Evolutionary conservation across 2,888 invertebrate species (phyloP).

Genomic region (Eilema sororculum): DNA sequence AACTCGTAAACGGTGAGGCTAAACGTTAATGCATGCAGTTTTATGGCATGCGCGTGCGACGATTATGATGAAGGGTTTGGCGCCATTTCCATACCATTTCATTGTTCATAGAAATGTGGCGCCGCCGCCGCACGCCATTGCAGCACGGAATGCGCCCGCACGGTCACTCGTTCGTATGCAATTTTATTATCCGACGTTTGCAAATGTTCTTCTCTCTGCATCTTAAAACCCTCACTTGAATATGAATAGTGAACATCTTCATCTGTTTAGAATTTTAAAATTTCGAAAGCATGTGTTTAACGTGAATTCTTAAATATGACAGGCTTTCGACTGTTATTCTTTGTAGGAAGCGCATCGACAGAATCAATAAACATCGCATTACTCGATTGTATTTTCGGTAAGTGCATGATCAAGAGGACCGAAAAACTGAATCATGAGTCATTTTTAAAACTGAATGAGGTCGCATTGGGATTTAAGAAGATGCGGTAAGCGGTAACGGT

Average conservation of each 20-base stretch:
- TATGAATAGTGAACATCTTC: constrained; percentile 67
- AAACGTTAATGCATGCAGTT: constrained; percentile 63
- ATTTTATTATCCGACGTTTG: constrained; percentile 79
- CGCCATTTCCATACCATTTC: constrained; percentile 81
- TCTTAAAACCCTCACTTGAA: constrained; percentile 65
- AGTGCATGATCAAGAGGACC: constrained; percentile 68
- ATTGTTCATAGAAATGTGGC: constrained; percentile 85
- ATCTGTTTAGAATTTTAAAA: constrained; percentile 73
- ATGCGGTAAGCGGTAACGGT: constrained; percentile 57
- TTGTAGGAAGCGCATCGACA: constrained; percentile 65
- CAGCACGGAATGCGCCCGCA: constrained; percentile 10
- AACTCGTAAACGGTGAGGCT: constrained; percentile 61
- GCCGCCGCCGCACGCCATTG: constrained; percentile 56
- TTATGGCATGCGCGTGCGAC: constrained; percentile 72
- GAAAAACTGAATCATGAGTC: constrained; percentile 65
- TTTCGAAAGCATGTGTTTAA: constrained; percentile 67
- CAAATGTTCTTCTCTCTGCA: constrained; percentile 72
- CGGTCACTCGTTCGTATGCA: constrained; percentile 75
- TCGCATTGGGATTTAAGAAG: constrained; percentile 66
- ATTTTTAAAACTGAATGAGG: constrained; percentile 72
- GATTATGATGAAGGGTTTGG: constrained; percentile 78
- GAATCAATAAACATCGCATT: constrained; percentile 73
- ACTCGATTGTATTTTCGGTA: constrained; percentile 65
- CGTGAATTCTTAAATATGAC: constrained; percentile 54
- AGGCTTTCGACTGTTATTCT: constrained; percentile 51